Conservation (phyloP, 37 sponge, comb jelly and placozoan genomes). For the Halisarca cf. caerulea region DNA sequence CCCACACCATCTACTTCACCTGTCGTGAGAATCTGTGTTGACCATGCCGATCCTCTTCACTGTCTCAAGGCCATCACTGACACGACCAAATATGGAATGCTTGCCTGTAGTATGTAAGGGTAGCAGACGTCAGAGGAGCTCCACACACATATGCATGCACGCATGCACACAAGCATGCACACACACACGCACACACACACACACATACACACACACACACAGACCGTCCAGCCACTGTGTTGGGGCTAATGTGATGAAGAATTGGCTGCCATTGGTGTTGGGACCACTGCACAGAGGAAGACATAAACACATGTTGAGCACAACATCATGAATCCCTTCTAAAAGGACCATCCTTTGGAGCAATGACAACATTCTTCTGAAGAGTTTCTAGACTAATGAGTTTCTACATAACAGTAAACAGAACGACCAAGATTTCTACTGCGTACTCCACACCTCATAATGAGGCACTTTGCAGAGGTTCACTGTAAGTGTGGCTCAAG, state of each 20-base stretch:
- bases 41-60: constrained; percentile 91
- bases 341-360: too few species aligned
- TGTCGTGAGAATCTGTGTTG: constrained; percentile 78
- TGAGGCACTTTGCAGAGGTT: too few species aligned
- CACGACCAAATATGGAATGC: constrained; percentile 98
- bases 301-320: not conserved
- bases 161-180: not conserved
- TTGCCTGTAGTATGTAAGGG: constrained; percentile 74
- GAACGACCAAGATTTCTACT: too few species aligned
- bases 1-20: constrained; percentile 56
- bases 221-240: constrained; percentile 97
- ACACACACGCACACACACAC: not conserved
- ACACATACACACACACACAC: not conserved
- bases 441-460: too few species aligned
- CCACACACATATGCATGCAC: not conserved
- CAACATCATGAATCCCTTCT: too few species aligned
- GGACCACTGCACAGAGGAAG: constrained; percentile 81
- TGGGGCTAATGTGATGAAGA: constrained; percentile 96
- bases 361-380: too few species aligned
- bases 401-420: too few species aligned
- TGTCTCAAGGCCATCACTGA: constrained; percentile 84
- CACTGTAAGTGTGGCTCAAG: too few species aligned
- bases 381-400: too few species aligned
- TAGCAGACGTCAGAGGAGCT: too few species aligned
- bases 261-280: constrained; percentile 99